Conservation (phyloP, 2,797 vertebrate species). For the Enteromius anoplus region DNA sequence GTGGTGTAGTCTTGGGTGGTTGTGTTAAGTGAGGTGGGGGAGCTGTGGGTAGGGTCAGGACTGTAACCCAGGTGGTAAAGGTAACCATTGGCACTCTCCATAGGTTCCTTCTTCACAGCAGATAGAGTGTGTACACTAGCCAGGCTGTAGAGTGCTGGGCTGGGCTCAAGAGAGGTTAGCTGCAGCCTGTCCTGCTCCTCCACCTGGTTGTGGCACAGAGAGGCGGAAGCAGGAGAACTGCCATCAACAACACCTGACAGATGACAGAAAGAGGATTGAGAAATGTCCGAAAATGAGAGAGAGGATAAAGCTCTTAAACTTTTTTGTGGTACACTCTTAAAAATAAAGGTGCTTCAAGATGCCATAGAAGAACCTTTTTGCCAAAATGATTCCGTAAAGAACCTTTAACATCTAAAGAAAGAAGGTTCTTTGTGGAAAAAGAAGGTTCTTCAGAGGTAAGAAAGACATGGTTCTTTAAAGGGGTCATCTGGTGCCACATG, state of each 20-base stretch:
- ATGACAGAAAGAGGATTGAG: neutral
- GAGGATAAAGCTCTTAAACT: neutral
- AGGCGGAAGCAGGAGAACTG: conserved; percentile 65
- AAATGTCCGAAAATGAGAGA: neutral
- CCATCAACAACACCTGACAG: conserved; percentile 27
- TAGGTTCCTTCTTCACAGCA: conserved; percentile 91
- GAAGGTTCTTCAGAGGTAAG: too few relatives aligned
- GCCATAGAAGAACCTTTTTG: too few relatives aligned
- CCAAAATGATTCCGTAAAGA: too few relatives aligned
- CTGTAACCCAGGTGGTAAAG: conserved; percentile 85
- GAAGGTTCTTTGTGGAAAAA: too few relatives aligned
- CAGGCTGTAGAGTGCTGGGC: conserved; percentile 88
- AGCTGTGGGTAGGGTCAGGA: conserved; percentile 74
- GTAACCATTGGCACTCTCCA: conserved; percentile 85
- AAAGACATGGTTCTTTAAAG: too few relatives aligned
- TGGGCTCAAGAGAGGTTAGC: conserved; percentile 86
- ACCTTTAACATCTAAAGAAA: too few relatives aligned
- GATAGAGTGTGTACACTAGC: conserved; percentile 24
- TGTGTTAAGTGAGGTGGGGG: conserved; percentile 82
- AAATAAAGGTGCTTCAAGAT: too few relatives aligned
- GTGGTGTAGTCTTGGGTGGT: conserved; percentile 88
- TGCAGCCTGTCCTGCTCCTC: conserved; percentile 88
- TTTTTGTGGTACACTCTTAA: neutral
- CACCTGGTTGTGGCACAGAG: conserved; percentile 79
- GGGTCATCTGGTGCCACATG: too few relatives aligned